Evolutionary conservation across 2,888 invertebrate genomes (phyloP).

Genomic region (Blastobasis adustella): DNA sequence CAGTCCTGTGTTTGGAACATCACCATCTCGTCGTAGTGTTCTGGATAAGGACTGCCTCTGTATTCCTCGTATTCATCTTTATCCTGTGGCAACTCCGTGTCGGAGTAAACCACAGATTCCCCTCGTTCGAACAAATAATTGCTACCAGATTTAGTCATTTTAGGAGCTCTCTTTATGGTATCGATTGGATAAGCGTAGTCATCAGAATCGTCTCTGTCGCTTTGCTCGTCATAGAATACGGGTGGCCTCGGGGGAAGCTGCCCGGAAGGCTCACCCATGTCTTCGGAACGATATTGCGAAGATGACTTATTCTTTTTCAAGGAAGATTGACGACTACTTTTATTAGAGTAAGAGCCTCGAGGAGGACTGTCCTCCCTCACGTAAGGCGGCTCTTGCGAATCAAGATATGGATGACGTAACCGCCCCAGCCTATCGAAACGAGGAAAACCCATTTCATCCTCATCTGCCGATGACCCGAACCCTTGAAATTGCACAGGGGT

Average conservation of each 20-base stretch:
- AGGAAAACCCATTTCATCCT: slow-evolving; percentile 80
- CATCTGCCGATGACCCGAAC: slow-evolving; percentile 77
- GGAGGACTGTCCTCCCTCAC: slow-evolving; percentile 68
- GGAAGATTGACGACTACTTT: slow-evolving; percentile 66
- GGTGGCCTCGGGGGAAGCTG: slow-evolving; percentile 43
- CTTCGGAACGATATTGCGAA: slow-evolving; percentile 48
- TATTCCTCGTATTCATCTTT: slow-evolving; percentile 65
- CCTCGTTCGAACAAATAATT: slow-evolving; percentile 60
- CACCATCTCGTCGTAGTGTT: slow-evolving; percentile 56
- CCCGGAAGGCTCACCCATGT: slow-evolving; percentile 51
- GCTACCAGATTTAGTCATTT: slow-evolving; percentile 53
- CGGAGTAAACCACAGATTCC: slow-evolving; percentile 62
- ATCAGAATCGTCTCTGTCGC: slow-evolving; percentile 65
- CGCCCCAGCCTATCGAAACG: slow-evolving; percentile 76
- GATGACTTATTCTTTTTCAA: slow-evolving; percentile 57
- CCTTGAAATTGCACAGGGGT: slow-evolving; percentile 75
- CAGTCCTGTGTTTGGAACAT: slow-evolving; percentile 68
- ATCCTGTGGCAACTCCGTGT: slow-evolving; percentile 55
- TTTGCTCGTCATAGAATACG: slow-evolving; percentile 56
- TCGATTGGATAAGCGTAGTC: slow-evolving; percentile 69
- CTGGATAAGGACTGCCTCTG: slow-evolving; percentile 64
- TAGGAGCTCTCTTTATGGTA: slow-evolving; percentile 68
- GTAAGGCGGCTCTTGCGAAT: slow-evolving; percentile 62
- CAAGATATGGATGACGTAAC: slow-evolving; percentile 66
- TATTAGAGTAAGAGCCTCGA: slow-evolving; percentile 61